Evolutionary conservation across 2,797 vertebrate genomes (phyloP).

Genomic region (Spatula clypeata): DNA sequence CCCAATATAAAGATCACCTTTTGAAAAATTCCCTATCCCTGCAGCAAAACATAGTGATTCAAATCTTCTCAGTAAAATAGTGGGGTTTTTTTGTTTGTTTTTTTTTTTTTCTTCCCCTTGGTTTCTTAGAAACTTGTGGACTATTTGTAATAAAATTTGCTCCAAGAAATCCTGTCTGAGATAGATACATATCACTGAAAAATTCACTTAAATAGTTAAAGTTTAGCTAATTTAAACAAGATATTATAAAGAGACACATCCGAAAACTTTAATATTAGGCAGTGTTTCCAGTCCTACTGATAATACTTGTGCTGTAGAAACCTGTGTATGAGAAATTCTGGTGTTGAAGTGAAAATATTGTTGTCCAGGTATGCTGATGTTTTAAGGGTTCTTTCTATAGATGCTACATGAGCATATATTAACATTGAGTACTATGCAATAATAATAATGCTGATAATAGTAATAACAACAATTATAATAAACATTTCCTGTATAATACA

Average conservation of each 20-base stretch:
- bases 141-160: background rate
- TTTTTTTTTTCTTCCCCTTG: background rate
- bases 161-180: background rate
- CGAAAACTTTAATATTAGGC: background rate
- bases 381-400: background rate
- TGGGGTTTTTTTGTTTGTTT: background rate
- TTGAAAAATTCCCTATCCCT: background rate
- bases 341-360: background rate
- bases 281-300: background rate
- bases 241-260: background rate
- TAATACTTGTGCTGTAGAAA: background rate
- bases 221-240: constrained; percentile 1
- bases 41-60: background rate
- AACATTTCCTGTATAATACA: background rate
- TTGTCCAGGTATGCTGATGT: background rate
- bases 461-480: background rate
- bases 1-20: background rate
- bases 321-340: background rate
- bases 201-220: background rate
- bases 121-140: background rate
- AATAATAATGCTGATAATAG: background rate
- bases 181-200: background rate
- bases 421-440: background rate
- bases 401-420: fast-evolving
- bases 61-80: background rate